Evolutionary conservation across 2,888 invertebrate genomes (phyloP), one percentile per base, ranked within the genome.

Genomic region (Netelia virgata): DNA sequence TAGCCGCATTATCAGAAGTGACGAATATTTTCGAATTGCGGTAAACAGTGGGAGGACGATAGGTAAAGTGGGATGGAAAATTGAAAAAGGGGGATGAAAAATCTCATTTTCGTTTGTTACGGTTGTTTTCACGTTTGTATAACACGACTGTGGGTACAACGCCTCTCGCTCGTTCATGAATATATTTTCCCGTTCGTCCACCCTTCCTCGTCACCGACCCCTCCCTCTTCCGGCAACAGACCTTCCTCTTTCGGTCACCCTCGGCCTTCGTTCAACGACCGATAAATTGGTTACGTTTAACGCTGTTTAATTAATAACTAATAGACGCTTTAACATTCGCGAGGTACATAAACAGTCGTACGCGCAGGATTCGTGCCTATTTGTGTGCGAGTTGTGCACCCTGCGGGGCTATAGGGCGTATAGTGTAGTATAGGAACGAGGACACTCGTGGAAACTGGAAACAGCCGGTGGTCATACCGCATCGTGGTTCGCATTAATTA

Each of bases 401-500:
- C 14, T n/a, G 50, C 53, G 53, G 41, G 3, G 73, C 1, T n/a
- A 18, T 47, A 47, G 23, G 28, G 11, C 28, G 9, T 36, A 28
- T 36, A 28, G 69, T 28, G 43, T 20, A 63, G 74, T 28, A n/a
- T n/a, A n/a, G 20, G 53, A 28, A 14, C 11, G 28, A 72, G 47
- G 64, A 61, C 73, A 80, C 68, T 74, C 73, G 59, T 74, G 79
- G 79, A 79, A 79, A 79, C 79, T 64, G 73, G 81, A 81, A 81
- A 84, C 77, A 84, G 81, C 80, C 70, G 80, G 84, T 84, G 84
- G 81, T 81, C 84, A 81, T 77, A 74, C 70, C 75, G 64, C 70
- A 82, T 82, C 82, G 82, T 76, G 82, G 82, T 76, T 82, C 76
- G 70, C 76, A 82, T 82, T 82, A 82, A 82, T 82, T 76, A 82